Percentiles rank a stretch among this genome's conserved stretches.
These are phyloP conservation scores for Drosophila multiciliata DNA, from an alignment of 2,888 invertebrate species.

Conservation along the genomic window DNA sequence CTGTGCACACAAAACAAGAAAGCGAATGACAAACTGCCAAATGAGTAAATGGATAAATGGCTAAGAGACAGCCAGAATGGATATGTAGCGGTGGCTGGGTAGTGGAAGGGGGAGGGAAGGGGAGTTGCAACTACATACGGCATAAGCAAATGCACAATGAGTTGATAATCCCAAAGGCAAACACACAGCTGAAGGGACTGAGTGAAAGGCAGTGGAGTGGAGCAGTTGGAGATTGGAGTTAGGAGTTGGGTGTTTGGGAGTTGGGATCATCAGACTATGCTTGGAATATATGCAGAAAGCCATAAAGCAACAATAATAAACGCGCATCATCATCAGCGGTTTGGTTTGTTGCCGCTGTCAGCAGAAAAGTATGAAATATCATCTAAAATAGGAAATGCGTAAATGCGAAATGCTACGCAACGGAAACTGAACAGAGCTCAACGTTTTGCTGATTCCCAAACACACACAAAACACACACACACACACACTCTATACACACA, in stretches of 20 bases:
- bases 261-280: constrained; percentile 36
- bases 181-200: constrained; percentile 27
- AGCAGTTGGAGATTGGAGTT: constrained; percentile 2
- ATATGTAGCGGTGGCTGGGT: background rate
- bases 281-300: constrained; percentile 67
- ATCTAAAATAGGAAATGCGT: constrained; percentile 80
- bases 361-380: constrained; percentile 79
- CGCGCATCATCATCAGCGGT: constrained; percentile 77
- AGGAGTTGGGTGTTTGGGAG: constrained; percentile 7
- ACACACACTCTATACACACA: constrained; percentile 4
- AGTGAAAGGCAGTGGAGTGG: background rate
- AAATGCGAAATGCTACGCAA: constrained; percentile 78
- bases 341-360: constrained; percentile 61
- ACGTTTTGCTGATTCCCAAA: constrained; percentile 62
- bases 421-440: constrained; percentile 70
- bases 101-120: background rate
- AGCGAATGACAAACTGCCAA: constrained; percentile 47
- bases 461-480: constrained; percentile 19
- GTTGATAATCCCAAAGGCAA: constrained; percentile 79
- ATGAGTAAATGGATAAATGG: constrained; percentile 60
- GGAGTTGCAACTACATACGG: constrained; percentile 15
- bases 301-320: constrained; percentile 80
- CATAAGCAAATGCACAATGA: constrained; percentile 68
- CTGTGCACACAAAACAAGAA: constrained; percentile 36
- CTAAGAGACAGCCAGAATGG: constrained; percentile 32